Base-by-base conservation (phyloP, 2,888 invertebrate species). In the Callosobruchus maculatus region DNA sequence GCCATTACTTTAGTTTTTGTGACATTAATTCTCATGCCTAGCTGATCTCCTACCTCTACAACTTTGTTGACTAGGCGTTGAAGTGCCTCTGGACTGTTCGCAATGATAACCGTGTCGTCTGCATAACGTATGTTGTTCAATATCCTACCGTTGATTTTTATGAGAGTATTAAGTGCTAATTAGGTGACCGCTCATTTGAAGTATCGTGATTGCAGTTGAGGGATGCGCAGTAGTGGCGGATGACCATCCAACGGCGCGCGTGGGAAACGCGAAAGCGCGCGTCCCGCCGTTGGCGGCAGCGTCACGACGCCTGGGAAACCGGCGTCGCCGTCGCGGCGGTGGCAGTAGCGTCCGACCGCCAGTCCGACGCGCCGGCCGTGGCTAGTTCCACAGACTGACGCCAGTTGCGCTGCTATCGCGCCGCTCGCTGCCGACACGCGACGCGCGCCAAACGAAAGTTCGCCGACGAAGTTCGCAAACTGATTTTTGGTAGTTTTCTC, bases 321-420 rank as follows among this genome's bases (percentile, higher is more conserved):
- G 70, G 31, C 71, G 82, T 74, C 80, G 80, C 79, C 82, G 9
- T 3, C 20, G 7, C 80, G 80, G 79, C 82, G 30, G 18, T 13
- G 7, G 83, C 84, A 85, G 85, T 85, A 84, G 83, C 85, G 83
- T 80, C 78, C 82, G 49, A 49, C 18, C 49, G 13, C 3, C 49
- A 49, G 49, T 49, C 49, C 84, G 84, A 82, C 84, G 84, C 83
- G 49, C 82, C 79, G n/a, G 80, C 78, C 82, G 84, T 79, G 80
- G 82, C 78, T 84, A 83, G 84, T 85, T 81, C 84, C 81, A 76
- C 74, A 76, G 78, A 76, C 80, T 78, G 80, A 78, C 84, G 82
- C 84, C 77, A 80, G 82, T 79, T 81, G 84, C 84, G 84, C 84
- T 81, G 80, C 49, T 49, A 49, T 49, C 49, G 49, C 49, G 49